A percentile compares a stretch with the other conserved stretches of the same genome.
Evolutionary conservation across 2,888 invertebrate genomes (phyloP).

Genomic region (Zhuqinia jingwanae): DNA sequence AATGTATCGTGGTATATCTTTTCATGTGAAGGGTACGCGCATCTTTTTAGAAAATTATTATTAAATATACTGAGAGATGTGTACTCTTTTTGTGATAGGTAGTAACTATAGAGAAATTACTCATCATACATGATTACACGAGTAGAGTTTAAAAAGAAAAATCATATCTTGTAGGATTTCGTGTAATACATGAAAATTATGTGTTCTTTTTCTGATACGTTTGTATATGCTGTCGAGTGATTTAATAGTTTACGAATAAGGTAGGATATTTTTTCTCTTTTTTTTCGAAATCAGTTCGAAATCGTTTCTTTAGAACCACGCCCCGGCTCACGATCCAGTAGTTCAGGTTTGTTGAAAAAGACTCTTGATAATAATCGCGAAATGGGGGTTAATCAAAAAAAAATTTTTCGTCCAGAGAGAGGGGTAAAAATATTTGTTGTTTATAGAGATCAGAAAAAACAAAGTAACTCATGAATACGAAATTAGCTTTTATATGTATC

Average conservation of each 20-base stretch:
- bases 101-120: neutral
- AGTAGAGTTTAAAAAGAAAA: neutral
- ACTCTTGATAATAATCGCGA: slow-evolving; percentile 36
- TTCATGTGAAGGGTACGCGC: slow-evolving; percentile 62
- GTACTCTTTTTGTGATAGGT: slow-evolving; percentile 16
- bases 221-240: slow-evolving; percentile 57
- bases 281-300: slow-evolving; percentile 48
- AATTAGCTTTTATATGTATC: neutral
- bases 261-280: neutral
- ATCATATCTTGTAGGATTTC: too few species aligned
- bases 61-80: neutral
- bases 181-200: slow-evolving; percentile 71
- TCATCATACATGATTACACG: neutral
- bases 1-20: slow-evolving; percentile 35
- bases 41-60: neutral
- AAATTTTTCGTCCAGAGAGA: slow-evolving; percentile 8
- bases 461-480: neutral
- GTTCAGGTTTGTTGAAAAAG: slow-evolving; percentile 75
- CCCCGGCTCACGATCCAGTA: slow-evolving; percentile 79
- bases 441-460: neutral
- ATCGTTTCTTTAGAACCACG: slow-evolving; percentile 73
- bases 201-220: slow-evolving; percentile 29
- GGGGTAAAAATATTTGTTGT: neutral
- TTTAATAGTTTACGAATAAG: slow-evolving; percentile 74
- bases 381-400: slow-evolving; percentile 28